A percentile compares a stretch with the other conserved stretches of the same genome.
These are phyloP conservation scores for Clostera curtula DNA, from an alignment of 2,888 invertebrate species.

Conservation along the genomic window DNA sequence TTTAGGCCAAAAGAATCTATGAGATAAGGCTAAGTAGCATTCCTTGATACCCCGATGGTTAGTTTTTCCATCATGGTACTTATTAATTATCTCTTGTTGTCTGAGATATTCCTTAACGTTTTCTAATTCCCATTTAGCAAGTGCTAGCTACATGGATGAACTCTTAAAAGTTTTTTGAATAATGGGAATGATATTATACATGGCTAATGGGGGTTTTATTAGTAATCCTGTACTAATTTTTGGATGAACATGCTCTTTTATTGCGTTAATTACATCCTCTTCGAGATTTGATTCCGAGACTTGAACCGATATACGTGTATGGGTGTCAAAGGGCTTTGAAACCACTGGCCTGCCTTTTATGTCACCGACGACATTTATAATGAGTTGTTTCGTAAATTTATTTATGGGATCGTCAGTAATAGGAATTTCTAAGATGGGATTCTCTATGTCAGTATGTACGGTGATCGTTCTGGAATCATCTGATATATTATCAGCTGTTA, in stretches of 20 bases:
- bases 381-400: too few species aligned
- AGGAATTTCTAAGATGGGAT: too few species aligned
- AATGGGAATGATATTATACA: conserved; percentile 17
- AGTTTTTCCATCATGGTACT: conserved; percentile 7
- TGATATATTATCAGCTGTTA: too few species aligned
- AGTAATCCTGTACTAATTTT: conserved; percentile 20
- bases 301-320: too few species aligned
- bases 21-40: conserved; percentile 5
- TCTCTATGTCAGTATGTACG: too few species aligned
- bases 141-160: conserved; percentile 15
- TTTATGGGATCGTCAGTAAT: too few species aligned
- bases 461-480: too few species aligned
- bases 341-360: too few species aligned
- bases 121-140: conserved; percentile 16
- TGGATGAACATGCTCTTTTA: conserved; percentile 23
- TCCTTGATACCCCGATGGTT: conserved; percentile 8
- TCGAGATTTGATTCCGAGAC: too few species aligned
- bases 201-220: conserved; percentile 11
- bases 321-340: too few species aligned
- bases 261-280: conserved; percentile 13
- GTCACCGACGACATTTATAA: too few species aligned
- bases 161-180: conserved; percentile 17
- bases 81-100: conserved; percentile 5
- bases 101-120: conserved; percentile 16
- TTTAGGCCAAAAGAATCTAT: conserved; percentile 2